Base-by-base conservation (phyloP, 1,140 invertebrate species). In the Papilio glaucus region DNA sequence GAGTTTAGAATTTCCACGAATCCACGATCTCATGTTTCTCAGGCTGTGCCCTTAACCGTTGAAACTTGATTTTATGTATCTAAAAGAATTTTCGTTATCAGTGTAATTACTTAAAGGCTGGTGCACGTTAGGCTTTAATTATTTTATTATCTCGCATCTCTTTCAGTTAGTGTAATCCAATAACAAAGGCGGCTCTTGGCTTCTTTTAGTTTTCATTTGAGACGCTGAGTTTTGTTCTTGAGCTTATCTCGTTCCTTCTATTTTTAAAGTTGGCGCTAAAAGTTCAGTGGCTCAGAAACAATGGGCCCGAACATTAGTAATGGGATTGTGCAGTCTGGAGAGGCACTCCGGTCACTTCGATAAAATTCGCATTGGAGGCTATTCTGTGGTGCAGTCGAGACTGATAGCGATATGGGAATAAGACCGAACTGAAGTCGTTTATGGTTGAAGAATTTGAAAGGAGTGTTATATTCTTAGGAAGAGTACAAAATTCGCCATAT, bases 221-320 rank as follows among this genome's bases (percentile, higher is more conserved):
- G 62, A 82, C 42, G 78, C 76, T 72, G 77, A 26, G 79, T 73
- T 83, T 82, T 82, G 79, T 83, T 72, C 60, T 73, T 62, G 69
- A 65, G 72, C 72, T 83, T 84, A 84, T 83, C 83, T 62, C 10
- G 10, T 72, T 71, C 77, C 71, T 63, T 82, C 71, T 76, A 75
- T 78, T 77, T 74, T 79, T 79, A 33, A 26, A 49, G 21, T 53
- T 53, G 42, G 67, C 77, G 67, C 71, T 61, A 61, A 65, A 73
- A 71, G 73, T 63, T 62, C 62, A 72, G 61, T 77, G 75, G 77
- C 72, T 71, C 74, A 73, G 77, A 75, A 81, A 85, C 83, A 85
- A 85, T 85, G 72, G 79, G 73, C 39, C 49, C 61, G 74, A 75
- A 80, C 77, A 80, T 81, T 81, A 78, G 76, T 78, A 80, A 80